Conservation (phyloP, 2,113 vertebrate genomes). For the Eulemur macaco region DNA sequence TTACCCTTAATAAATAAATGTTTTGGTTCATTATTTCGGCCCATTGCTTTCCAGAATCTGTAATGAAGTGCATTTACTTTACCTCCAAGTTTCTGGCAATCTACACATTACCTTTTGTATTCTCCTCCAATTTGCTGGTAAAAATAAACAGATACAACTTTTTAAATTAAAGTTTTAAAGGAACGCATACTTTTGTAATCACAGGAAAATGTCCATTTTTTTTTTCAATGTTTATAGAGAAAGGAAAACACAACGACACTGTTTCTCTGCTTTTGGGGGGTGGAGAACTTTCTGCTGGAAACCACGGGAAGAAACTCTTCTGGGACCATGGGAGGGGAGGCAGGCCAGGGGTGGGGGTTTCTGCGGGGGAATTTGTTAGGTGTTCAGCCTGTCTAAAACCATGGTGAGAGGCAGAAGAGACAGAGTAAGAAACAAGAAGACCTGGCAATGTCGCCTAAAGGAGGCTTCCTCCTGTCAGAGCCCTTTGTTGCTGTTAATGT, state of each 20-base stretch:
- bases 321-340: background rate
- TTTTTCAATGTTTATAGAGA: background rate
- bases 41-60: background rate
- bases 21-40: background rate
- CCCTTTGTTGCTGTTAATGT: background rate
- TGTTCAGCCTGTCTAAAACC: background rate
- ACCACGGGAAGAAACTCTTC: background rate
- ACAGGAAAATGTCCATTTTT: background rate
- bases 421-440: background rate
- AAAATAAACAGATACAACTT: background rate
- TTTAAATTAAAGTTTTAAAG: slow-evolving; percentile 20
- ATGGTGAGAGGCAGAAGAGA: background rate
- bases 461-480: background rate
- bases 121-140: background rate
- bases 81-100: background rate
- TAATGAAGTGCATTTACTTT: background rate
- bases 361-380: background rate
- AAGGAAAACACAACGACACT: background rate
- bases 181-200: background rate
- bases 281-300: background rate
- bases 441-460: background rate
- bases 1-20: background rate
- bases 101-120: background rate
- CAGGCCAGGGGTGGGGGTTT: too few relatives aligned
- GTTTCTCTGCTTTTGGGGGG: background rate